These are phyloP conservation scores for Ahaetulla prasina DNA, from an alignment of 2,113 vertebrate genomes.

Conservation along the genomic window DNA sequence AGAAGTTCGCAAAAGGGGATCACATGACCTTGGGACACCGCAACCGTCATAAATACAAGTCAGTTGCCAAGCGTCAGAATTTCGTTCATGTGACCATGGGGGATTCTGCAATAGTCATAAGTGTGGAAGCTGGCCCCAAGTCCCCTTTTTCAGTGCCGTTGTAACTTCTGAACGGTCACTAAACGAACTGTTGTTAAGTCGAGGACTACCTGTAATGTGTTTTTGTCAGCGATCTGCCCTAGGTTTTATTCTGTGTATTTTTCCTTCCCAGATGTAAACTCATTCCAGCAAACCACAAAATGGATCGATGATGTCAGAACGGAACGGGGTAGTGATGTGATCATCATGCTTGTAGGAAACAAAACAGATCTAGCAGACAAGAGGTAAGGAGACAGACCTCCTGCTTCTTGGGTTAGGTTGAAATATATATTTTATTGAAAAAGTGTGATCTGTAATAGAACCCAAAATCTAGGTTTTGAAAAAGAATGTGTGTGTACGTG, in stretches of 20 bases:
- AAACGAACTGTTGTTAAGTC: no score
- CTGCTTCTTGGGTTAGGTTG: not conserved
- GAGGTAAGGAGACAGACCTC: constrained; percentile 73
- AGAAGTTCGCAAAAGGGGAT: no score
- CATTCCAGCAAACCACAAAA: constrained; percentile 98
- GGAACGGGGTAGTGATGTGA: constrained; percentile 96
- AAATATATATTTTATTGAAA: not conserved
- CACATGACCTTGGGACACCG: no score
- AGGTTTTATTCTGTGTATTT: constrained; percentile 37
- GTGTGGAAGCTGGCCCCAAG: no score
- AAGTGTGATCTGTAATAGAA: not conserved
- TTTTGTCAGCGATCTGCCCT: not conserved
- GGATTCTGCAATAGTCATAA: no score
- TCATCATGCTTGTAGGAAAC: constrained; percentile 99
- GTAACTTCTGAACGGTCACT: no score
- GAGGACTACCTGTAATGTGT: not conserved
- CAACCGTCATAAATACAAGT: no score
- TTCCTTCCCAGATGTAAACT: constrained; percentile 88
- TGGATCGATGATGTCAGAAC: constrained; percentile 99
- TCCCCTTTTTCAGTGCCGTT: no score
- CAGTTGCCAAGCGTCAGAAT: no score
- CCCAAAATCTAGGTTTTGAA: not conserved
- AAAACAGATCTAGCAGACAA: constrained; percentile 99
- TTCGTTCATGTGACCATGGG: no score
- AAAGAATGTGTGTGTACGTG: not conserved